Evolutionary conservation across 2,113 vertebrate species (phyloP).

Genomic region (Sciurus niger): DNA sequence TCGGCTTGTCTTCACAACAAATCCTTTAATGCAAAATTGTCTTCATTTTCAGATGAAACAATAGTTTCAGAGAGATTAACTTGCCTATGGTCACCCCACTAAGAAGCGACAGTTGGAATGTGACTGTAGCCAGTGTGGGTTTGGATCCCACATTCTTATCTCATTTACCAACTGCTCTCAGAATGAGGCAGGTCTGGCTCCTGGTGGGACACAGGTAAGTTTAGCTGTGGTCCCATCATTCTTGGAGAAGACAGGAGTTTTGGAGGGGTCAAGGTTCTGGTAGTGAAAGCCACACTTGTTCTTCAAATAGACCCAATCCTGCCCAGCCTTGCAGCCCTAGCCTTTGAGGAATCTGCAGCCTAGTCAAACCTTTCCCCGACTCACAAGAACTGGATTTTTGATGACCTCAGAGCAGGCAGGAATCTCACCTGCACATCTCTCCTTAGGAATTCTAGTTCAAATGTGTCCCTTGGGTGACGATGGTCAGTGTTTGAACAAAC

Average conservation of each 20-base stretch:
- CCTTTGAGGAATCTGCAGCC: neutral
- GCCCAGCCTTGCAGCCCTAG: neutral
- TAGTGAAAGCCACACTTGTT: neutral
- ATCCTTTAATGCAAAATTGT: neutral
- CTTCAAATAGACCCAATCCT: neutral
- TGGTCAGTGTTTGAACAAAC: neutral
- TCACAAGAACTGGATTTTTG: no score
- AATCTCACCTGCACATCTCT: neutral
- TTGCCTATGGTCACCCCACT: neutral
- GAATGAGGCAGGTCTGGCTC: neutral
- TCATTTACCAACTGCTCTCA: neutral
- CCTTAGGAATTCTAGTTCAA: neutral
- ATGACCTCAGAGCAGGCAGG: neutral
- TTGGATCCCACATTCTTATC: neutral
- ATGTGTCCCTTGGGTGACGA: neutral
- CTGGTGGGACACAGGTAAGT: neutral
- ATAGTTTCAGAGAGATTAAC: neutral
- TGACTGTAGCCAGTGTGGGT: neutral
- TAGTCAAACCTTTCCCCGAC: neutral
- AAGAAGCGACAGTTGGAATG: neutral
- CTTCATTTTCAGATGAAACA: neutral
- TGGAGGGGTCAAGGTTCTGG: neutral
- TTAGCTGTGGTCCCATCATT: neutral
- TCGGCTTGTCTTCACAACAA: neutral
- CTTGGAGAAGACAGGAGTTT: slow-evolving; percentile 15